These are phyloP conservation scores for Gopherus evgoodei DNA, from an alignment of 2,113 vertebrate species.

Conservation along the genomic window DNA sequence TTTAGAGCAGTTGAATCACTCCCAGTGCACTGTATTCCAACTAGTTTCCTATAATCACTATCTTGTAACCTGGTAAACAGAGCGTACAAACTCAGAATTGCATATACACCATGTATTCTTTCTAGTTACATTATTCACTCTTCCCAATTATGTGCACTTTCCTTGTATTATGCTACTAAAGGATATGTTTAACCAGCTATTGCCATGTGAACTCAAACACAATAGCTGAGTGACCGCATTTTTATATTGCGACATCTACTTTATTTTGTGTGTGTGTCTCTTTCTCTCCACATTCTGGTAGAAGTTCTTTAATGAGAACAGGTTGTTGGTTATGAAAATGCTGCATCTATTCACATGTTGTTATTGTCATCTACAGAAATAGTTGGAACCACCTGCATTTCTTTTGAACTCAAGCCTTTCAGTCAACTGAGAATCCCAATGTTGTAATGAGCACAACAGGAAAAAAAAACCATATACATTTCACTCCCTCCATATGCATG, in stretches of 20 bases:
- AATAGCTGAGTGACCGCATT: slow-evolving; percentile 39
- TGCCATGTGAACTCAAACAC: slow-evolving; percentile 10
- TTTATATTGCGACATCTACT: slow-evolving; percentile 61
- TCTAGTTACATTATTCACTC: slow-evolving; percentile 9
- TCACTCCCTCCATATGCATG: slow-evolving; percentile 46
- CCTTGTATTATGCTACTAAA: slow-evolving; percentile 24
- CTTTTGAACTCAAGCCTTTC: slow-evolving; percentile 63
- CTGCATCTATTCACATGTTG: slow-evolving; percentile 56
- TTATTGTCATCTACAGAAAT: slow-evolving; percentile 57
- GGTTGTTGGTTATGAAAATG: slow-evolving; percentile 61
- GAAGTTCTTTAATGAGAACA: slow-evolving; percentile 65
- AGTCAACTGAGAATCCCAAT: slow-evolving; percentile 53
- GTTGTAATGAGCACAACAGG: slow-evolving; percentile 64
- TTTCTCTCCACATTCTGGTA: neutral
- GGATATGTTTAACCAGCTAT: slow-evolving; percentile 42
- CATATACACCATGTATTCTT: neutral
- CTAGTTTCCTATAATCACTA: slow-evolving; percentile 18
- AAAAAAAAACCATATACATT: slow-evolving; percentile 56
- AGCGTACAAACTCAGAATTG: neutral
- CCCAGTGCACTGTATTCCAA: neutral
- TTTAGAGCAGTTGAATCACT: neutral
- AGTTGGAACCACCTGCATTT: slow-evolving; percentile 69
- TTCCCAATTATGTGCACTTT: slow-evolving; percentile 32
- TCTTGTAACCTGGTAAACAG: slow-evolving; percentile 40
- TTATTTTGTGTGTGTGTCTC: slow-evolving; percentile 33